Evolutionary conservation across 2,797 vertebrate species (phyloP), one percentile per base, ranked within the genome.

Genomic region (Chelidonichthys spinosus): DNA sequence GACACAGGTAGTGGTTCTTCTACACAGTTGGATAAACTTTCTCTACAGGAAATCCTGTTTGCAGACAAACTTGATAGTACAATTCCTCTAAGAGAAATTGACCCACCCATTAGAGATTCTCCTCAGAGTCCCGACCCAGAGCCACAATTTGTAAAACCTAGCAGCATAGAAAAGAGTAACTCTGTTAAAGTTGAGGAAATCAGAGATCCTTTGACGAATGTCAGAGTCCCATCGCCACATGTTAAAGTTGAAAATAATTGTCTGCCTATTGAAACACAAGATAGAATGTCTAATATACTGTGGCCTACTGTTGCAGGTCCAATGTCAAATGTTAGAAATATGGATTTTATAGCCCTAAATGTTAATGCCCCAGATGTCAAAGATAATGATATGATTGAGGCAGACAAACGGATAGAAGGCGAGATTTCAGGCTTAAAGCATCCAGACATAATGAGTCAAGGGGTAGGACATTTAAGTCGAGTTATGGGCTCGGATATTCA

Each of bases 71-170:
- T 85, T 71, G 81, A 92, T 65, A 92, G 70, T 74, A 59, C 89
- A 73, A 40, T 93, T 72, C 84, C 90, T 59, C 54, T 90, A 33
- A 90, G 92, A 88, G 89, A 83, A 84, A 87, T 89, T 79, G 88
- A 91, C 52, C 91, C 91, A 3, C 92, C 92, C 25, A 85, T 82
- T 77, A 81, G 90, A 85, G 92, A 93, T 92, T 92, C 92, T 56
- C 91, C 92, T 62, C 84, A 94, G 50, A 94, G 94, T 59, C 94
- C 93, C 81, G 95, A 94, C 64, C 95, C 94, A 84, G 94, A 96
- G 55, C 93, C 94, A n/a, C 96, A 94, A 79, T 81, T 94, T 72
- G 87, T 95, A 50, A 95, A 96, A 50, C 91, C 86, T 0, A 76
- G 14, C 53, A 72, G 4, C 59, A 49, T 14, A 50, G 90, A 84